phyloP scores from a whole-genome alignment of 2,888 invertebrate species.

The Lysandra coridon region DNA sequence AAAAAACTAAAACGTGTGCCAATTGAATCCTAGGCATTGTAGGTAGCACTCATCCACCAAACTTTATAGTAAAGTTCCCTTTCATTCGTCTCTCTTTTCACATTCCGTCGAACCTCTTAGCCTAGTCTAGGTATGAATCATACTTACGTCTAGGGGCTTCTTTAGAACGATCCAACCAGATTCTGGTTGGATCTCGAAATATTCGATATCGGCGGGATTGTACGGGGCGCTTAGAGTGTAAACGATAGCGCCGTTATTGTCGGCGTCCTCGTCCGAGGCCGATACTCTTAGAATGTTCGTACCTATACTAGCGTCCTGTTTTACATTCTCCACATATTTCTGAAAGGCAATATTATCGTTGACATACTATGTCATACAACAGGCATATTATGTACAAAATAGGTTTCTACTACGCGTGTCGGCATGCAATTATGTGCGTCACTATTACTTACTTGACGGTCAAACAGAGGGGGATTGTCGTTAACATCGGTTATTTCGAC shows the following conservation, averaged over 20 bases:
- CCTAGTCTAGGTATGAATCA: constrained; percentile 49
- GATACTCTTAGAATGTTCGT: constrained; percentile 96
- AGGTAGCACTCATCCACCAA: constrained; percentile 81
- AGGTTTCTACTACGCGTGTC: constrained; percentile 8
- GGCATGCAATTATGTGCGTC: constrained; percentile 50
- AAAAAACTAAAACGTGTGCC: constrained; percentile 76
- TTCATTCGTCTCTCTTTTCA: constrained; percentile 72
- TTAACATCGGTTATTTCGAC: constrained; percentile 99
- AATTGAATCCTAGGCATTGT: constrained; percentile 80
- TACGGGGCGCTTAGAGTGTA: constrained; percentile 94
- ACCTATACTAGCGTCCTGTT: constrained; percentile 97
- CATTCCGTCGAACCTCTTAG: constrained; percentile 50
- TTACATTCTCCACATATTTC: constrained; percentile 98
- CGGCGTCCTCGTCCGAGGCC: constrained; percentile 98
- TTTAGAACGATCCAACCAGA: constrained; percentile 98
- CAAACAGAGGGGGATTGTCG: constrained; percentile 97
- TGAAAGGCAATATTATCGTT: constrained; percentile 72
- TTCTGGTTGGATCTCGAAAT: constrained; percentile 97
- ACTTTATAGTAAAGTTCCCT: constrained; percentile 74
- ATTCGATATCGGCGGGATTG: constrained; percentile 93
- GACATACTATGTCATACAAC: constrained; percentile 38
- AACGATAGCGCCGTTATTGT: constrained; percentile 96
- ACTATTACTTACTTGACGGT: constrained; percentile 89
- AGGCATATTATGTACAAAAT: constrained; percentile 5
- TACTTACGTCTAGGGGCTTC: constrained; percentile 98